These are phyloP conservation scores for Archocentrus centrarchus DNA, from an alignment of 2,113 vertebrate species.

Conservation along the genomic window DNA sequence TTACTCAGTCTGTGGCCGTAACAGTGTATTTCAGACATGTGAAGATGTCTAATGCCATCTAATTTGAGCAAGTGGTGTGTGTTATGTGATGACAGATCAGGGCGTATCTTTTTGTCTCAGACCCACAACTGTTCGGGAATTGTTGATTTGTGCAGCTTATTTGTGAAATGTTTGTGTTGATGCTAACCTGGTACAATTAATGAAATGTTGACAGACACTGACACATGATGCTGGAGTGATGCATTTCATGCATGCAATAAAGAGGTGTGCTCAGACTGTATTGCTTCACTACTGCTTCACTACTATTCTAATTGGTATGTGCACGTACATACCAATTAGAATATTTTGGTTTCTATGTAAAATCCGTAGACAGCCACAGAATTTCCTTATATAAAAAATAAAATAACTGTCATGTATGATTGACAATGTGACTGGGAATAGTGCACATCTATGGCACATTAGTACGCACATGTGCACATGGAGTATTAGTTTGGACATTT, in stretches of 20 bases:
- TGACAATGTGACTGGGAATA: conserved; percentile 11
- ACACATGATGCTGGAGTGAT: conserved; percentile 6
- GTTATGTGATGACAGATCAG: conserved; percentile 47
- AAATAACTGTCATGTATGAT: conserved; percentile 27
- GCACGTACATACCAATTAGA: conserved; percentile 2
- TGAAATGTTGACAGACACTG: conserved; percentile 49
- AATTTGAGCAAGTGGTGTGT: conserved; percentile 24
- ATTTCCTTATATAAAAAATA: conserved; percentile 11
- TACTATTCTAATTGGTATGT: neutral
- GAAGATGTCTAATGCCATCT: conserved; percentile 22
- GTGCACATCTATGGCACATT: conserved; percentile 27
- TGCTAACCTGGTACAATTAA: conserved; percentile 36
- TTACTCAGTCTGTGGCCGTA: conserved; percentile 30
- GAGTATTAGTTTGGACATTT: conserved; percentile 14
- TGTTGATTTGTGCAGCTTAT: conserved; percentile 32
- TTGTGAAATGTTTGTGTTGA: conserved; percentile 45
- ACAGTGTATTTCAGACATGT: conserved; percentile 29
- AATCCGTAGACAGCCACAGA: conserved; percentile 11
- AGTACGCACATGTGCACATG: conserved; percentile 26
- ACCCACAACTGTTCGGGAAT: conserved; percentile 25
- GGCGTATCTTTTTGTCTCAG: conserved; percentile 36
- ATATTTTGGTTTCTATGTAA: conserved; percentile 33
- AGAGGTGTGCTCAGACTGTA: conserved; percentile 9
- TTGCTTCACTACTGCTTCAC: neutral
- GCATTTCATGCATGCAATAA: conserved; percentile 33